phyloP scores from a whole-genome alignment of 2,797 vertebrate genomes.

The Melanotaenia parkinsoni region DNA sequence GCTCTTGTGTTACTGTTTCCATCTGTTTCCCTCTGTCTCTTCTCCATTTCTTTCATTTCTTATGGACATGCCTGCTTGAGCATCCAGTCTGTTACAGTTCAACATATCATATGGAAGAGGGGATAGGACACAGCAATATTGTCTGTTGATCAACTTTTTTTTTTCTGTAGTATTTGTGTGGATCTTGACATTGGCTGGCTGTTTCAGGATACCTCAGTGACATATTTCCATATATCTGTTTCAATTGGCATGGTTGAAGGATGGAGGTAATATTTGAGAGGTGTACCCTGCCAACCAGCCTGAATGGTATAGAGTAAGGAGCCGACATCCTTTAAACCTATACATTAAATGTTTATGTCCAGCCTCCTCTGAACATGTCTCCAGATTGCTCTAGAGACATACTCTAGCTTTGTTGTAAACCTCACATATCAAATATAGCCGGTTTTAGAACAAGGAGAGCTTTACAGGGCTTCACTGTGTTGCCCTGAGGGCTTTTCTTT shows the following conservation, averaged over 20 bases:
- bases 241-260: slow-evolving; percentile 20
- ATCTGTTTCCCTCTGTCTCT: slow-evolving; percentile 4
- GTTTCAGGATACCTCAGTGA: slow-evolving; percentile 62
- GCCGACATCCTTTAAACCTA: slow-evolving; percentile 3
- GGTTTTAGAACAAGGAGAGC: slow-evolving; percentile 25
- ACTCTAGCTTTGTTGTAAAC: slow-evolving; percentile 31
- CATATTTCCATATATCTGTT: slow-evolving; percentile 44
- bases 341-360: slow-evolving; percentile 17
- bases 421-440: slow-evolving; percentile 55
- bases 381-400: slow-evolving; percentile 27
- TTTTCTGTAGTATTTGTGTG: slow-evolving; percentile 25
- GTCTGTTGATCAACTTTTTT: slow-evolving; percentile 18
- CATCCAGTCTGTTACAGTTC: slow-evolving; percentile 58
- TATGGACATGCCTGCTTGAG: slow-evolving; percentile 62
- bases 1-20: slow-evolving; percentile 53
- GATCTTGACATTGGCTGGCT: slow-evolving; percentile 13
- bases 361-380: slow-evolving; percentile 30
- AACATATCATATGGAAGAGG: slow-evolving; percentile 24
- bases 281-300: slow-evolving; percentile 20
- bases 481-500: slow-evolving; percentile 11
- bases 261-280: slow-evolving; percentile 43
- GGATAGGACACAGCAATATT: slow-evolving; percentile 7
- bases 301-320: slow-evolving; percentile 9
- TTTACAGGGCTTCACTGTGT: slow-evolving; percentile 14
- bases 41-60: slow-evolving; percentile 10